phyloP scores from a whole-genome alignment of 2,797 vertebrate species.

The Lepidocolaptes lacrymiger region DNA sequence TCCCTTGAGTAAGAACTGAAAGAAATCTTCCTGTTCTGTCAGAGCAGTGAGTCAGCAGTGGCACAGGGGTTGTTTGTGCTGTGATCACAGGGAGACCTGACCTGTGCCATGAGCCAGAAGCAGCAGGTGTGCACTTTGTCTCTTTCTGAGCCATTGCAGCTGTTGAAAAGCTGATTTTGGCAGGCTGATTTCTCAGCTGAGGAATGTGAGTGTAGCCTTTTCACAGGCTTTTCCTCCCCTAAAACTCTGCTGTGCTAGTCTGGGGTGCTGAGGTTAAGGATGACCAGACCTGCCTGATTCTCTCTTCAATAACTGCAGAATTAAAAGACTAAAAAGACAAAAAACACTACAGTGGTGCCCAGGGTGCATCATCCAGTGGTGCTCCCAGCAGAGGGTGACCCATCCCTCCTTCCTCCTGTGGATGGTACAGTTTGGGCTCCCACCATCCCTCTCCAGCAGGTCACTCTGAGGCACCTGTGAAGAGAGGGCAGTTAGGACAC shows the following conservation, averaged over 20 bases:
- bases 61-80: neutral
- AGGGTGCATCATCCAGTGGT: fast-evolving
- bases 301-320: neutral
- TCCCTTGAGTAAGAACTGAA: neutral
- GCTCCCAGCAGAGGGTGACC: neutral
- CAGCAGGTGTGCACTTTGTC: neutral
- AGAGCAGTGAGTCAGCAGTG: neutral
- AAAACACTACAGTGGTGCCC: fast-evolving
- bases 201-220: neutral
- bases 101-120: neutral
- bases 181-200: neutral
- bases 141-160: too few relatives aligned
- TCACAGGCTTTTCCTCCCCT: too few relatives aligned
- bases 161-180: neutral
- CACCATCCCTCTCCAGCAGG: neutral
- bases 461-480: neutral
- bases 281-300: neutral
- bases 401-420: neutral
- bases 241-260: neutral
- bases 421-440: neutral
- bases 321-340: neutral
- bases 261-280: neutral
- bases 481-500: neutral
- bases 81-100: neutral
- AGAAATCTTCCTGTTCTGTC: neutral